Evolutionary conservation across 2,113 vertebrate species (phyloP).

Genomic region (Tamias sibiricus): DNA sequence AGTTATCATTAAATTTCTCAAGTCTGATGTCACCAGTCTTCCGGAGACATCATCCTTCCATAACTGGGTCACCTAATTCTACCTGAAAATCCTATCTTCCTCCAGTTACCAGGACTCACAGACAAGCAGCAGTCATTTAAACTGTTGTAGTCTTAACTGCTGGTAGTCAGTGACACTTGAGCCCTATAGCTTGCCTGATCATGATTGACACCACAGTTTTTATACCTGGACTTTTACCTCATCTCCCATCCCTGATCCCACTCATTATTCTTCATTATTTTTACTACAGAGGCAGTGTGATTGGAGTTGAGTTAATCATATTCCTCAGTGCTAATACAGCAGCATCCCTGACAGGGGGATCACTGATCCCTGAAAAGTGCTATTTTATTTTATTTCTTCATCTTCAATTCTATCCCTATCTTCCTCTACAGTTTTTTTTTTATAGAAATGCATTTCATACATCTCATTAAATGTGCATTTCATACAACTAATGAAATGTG

Average conservation of each 20-base stretch:
- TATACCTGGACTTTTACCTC: neutral
- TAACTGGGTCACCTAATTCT: neutral
- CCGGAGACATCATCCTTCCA: neutral
- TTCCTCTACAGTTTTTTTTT: neutral
- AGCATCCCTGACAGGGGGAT: neutral
- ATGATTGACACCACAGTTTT: neutral
- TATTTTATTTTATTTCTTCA: neutral
- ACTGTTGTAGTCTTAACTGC: neutral
- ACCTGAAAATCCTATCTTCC: neutral
- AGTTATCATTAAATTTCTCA: neutral
- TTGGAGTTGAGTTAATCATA: neutral
- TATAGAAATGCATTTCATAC: neutral
- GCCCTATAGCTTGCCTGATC: neutral
- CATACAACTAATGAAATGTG: neutral
- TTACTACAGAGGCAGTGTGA: neutral
- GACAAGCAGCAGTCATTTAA: neutral
- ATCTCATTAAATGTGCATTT: neutral
- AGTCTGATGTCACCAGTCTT: neutral
- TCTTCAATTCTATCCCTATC: neutral
- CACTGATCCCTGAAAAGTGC: neutral
- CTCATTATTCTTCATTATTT: constrained; percentile 19
- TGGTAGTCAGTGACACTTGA: neutral
- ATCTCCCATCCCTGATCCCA: neutral
- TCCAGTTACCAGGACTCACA: neutral
- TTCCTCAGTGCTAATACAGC: neutral